Base-by-base conservation (phyloP, 2,888 invertebrate genomes). In the Metacarcinus magister region DNA sequence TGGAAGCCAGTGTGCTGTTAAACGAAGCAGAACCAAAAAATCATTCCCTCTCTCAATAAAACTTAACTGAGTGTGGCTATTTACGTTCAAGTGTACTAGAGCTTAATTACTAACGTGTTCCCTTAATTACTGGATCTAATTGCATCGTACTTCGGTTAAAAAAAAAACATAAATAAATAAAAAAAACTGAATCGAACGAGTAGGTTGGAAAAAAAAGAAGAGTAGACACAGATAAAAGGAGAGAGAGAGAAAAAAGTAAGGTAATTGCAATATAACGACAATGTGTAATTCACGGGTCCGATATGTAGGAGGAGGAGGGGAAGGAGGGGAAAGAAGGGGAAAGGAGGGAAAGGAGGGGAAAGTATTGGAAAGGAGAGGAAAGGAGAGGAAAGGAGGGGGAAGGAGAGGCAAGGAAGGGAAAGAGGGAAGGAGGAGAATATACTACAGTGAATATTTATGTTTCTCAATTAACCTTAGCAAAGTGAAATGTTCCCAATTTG, bases 101-200 rank as follows among this genome's bases (percentile, higher is more conserved):
- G 28, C 75, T 82, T 32, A 82, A 82, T 82, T 82, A 82, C 82
- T 82, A 32, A 4, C 82, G 32, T 3, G 23, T 10, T 82, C 13
- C 82, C 32, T 82, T 32, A 82, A 82, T 82, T 82, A 28, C 44
- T n/a, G n/a, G 91, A 91, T 44, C 8, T 23, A 91, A 91, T 44
- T 46, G 48, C 46, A 4, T 5, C 0, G 44, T 46, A 28, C 28
- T 23, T 2, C 13, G 82, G 13, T 13, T 2, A 28, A 32, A 32
- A 7, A 82, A 7, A 75, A 19, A 54, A n/a, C n/a, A 75, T 13
- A 23, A 23, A 75, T 5, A 75, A 7, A 4, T 7, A 75, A 4
- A 23, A 44, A 10, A 39, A 39, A 39, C 39, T 39, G 2, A 89
- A 44, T 0, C n/a, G 89, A 89, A 44, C 5, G 89, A 0, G 39